Evolutionary conservation across 2,113 vertebrate genomes (phyloP).

Genomic region (Zosterops pallidus): DNA sequence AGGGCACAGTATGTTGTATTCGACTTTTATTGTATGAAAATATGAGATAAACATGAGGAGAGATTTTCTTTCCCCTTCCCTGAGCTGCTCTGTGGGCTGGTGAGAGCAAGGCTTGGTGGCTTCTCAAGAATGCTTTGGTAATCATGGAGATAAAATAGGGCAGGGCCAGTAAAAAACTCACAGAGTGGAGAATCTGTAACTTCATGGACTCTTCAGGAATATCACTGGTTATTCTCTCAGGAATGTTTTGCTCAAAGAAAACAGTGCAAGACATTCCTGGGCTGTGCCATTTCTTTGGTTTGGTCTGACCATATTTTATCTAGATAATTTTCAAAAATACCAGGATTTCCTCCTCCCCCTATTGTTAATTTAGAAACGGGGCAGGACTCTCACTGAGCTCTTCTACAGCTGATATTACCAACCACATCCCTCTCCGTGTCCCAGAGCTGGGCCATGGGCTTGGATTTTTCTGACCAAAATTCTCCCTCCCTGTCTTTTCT

Average conservation of each 20-base stretch:
- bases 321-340: background rate
- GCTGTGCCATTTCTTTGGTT: background rate
- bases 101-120: background rate
- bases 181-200: background rate
- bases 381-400: background rate
- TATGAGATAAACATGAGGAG: background rate
- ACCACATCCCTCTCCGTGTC: background rate
- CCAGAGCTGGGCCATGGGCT: background rate
- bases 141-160: background rate
- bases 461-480: background rate
- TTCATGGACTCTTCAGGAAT: background rate
- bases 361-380: background rate
- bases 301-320: background rate
- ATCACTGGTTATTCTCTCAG: fast-evolving
- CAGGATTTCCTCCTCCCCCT: background rate
- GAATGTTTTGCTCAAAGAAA: background rate
- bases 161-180: background rate
- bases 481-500: background rate
- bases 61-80: background rate
- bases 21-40: background rate
- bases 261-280: background rate
- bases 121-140: background rate
- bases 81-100: background rate
- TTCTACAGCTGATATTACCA: background rate
- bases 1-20: background rate